Conservation (phyloP, 2,113 vertebrate genomes). For the Perca schrenkii region DNA sequence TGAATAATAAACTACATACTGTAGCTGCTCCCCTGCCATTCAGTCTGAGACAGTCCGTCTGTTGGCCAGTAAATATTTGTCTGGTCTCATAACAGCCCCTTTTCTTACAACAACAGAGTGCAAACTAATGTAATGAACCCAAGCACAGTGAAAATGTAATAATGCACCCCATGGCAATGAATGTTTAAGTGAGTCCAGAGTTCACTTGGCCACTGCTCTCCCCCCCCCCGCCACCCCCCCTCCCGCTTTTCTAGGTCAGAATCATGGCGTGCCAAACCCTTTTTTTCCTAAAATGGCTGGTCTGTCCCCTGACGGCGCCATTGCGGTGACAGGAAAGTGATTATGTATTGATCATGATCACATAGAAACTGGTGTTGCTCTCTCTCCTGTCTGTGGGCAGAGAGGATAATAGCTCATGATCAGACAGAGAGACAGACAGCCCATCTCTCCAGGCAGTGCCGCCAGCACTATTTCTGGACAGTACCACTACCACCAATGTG, state of each 20-base stretch:
- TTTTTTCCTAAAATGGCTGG: conserved; percentile 67
- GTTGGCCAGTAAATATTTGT: conserved; percentile 34
- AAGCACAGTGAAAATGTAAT: conserved; percentile 40
- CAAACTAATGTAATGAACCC: conserved; percentile 44
- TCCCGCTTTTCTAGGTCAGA: conserved; percentile 73
- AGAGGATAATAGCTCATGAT: conserved; percentile 80
- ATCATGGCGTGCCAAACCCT: conserved; percentile 51
- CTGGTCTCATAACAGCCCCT: conserved; percentile 6
- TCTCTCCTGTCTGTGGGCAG: conserved; percentile 63
- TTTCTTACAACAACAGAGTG: conserved; percentile 6
- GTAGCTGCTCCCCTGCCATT: conserved; percentile 4
- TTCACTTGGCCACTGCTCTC: conserved; percentile 10
- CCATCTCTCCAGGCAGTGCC: conserved; percentile 65
- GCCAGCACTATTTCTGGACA: conserved; percentile 72
- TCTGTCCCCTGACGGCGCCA: conserved; percentile 64
- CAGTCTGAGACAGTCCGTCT: neutral
- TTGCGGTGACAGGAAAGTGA: conserved; percentile 77
- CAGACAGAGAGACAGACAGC: conserved; percentile 72
- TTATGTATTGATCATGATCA: conserved; percentile 83
- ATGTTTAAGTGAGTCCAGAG: conserved; percentile 51
- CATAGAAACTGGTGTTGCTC: conserved; percentile 73
- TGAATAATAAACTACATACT: neutral
- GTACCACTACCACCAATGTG: conserved; percentile 62
- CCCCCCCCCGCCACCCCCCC: neutral
- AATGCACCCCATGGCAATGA: conserved; percentile 34